Evolutionary conservation across 2,113 vertebrate species (phyloP).

Genomic region (Hypanus sabinus): DNA sequence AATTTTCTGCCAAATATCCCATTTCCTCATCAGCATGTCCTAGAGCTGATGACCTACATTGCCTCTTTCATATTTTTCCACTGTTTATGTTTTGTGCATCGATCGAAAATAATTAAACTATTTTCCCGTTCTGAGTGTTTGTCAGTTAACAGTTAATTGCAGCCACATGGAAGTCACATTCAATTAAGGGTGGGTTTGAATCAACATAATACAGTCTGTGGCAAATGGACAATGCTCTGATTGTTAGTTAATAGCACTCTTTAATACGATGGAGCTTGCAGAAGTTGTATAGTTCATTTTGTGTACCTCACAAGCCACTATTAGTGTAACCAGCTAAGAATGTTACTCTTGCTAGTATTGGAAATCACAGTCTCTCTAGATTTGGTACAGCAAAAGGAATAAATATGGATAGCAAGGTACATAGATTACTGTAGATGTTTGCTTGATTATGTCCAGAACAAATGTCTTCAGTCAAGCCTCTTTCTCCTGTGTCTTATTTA

Average conservation of each 20-base stretch:
- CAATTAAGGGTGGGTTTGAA: background rate
- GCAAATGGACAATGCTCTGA: background rate
- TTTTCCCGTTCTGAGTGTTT: background rate
- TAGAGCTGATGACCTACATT: background rate
- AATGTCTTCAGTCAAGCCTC: background rate
- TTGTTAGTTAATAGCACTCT: background rate
- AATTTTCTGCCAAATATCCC: background rate
- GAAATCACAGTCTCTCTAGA: background rate
- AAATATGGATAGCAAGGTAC: background rate
- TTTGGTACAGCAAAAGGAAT: background rate
- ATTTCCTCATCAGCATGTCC: background rate
- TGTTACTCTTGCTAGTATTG: background rate
- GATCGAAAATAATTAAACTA: background rate
- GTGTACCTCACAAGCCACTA: background rate
- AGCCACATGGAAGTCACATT: constrained; percentile 8
- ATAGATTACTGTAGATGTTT: background rate
- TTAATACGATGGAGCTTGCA: background rate
- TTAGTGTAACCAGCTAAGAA: background rate
- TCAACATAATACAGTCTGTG: background rate
- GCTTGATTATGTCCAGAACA: background rate
- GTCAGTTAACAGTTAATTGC: constrained; percentile 14
- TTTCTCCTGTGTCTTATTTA: background rate
- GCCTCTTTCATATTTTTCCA: background rate
- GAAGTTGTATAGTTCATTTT: background rate
- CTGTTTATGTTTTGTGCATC: background rate